Percentiles rank a stretch among this genome's conserved stretches.
Evolutionary conservation across 2,113 vertebrate genomes (phyloP).

Genomic region (Eulacestoma nigropectus): DNA sequence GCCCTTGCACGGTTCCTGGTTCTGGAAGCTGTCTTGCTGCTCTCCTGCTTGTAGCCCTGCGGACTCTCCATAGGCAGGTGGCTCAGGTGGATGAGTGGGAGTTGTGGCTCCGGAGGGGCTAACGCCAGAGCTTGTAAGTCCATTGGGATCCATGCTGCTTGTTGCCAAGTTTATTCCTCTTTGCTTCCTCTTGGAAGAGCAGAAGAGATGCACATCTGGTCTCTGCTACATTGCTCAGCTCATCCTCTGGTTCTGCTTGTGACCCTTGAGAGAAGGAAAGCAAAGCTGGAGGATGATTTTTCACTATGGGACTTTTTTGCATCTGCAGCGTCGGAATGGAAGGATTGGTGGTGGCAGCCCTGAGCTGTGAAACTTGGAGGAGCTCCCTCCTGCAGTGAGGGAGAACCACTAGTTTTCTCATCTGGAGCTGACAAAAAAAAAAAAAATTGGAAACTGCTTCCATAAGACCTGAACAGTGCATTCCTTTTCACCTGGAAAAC

Average conservation of each 20-base stretch:
- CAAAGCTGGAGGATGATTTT: background rate
- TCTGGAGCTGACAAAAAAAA: background rate
- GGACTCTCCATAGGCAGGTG: background rate
- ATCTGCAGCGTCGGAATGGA: background rate
- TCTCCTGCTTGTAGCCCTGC: background rate
- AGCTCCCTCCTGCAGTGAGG: background rate
- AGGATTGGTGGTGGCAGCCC: background rate
- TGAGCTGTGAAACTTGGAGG: background rate
- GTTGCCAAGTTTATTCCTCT: background rate
- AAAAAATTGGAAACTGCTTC: background rate
- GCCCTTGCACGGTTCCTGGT: background rate
- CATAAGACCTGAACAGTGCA: background rate
- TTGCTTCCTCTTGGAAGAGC: background rate
- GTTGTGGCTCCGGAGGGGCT: background rate
- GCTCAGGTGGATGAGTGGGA: background rate
- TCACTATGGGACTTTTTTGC: background rate
- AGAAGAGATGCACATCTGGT: background rate
- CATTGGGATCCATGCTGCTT: background rate
- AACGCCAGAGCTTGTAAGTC: background rate
- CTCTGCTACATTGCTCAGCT: rapidly evolving
- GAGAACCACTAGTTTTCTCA: background rate
- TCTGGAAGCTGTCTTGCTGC: background rate
- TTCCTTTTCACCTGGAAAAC: background rate
- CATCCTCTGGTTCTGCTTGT: background rate
- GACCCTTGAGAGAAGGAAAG: background rate